Evolutionary conservation across 2,113 vertebrate species (phyloP), one percentile per base, ranked within the genome.

Genomic region (Anarhynchus alexandrinus): DNA sequence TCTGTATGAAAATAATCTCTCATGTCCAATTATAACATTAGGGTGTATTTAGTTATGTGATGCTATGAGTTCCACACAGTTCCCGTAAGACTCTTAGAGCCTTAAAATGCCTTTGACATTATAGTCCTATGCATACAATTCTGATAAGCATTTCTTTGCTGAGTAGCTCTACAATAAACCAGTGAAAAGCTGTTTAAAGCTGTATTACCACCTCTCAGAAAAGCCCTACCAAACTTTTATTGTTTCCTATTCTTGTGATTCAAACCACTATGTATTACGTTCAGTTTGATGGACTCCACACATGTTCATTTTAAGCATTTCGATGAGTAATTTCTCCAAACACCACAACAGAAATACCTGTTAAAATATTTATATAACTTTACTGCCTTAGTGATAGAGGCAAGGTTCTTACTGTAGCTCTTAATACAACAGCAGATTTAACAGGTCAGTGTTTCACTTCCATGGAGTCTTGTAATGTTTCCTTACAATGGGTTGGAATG

Each of bases 321-420:
- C 88, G 76, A 10, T 42, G 27, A 93, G 54, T 65, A 57, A 69
- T 94, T 92, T 72, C 49, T 89, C 25, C 71, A 82, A 79, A 32
- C 11, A 82, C 26, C 12, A 47, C 40, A 88, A 78, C 25, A 91
- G 72, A 94, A 90, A 91, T 49, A 71, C 29, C 55, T 96, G 49
- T 58, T 96, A 55, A 96, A 97, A 96, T 96, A 95, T 95, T 96
- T 96, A 91, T 92, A 32, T 38, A 73, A 74, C 52, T 89, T 83
- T 65, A 91, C 45, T 61, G 42, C 49, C 58, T 76, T 80, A 85
- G 51, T 88, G 80, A 78, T 8, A 90, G 36, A 82, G 25, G 36
- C 25, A 90, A 86, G 52, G 77, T 69, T 88, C 82, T 91, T 91
- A 72, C 27, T 42, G 67, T 69, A 94, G 51, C 55, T 72, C 65